Conservation (phyloP, 2,113 vertebrate genomes). For the Oncorhynchus tshawytscha region DNA sequence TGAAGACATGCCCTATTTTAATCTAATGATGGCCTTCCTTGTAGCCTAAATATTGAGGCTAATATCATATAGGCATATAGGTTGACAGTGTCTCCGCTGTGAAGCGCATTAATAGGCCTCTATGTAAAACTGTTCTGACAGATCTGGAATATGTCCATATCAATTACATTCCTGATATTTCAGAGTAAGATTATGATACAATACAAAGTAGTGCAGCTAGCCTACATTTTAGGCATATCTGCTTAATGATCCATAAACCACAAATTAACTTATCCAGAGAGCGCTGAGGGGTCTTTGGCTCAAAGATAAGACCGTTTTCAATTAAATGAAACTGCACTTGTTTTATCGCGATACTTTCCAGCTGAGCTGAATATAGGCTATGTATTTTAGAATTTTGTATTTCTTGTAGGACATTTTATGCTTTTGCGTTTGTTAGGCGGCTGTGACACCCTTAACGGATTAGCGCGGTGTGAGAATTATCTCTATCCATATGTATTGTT, state of each 20-base stretch:
- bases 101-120: not conserved
- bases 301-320: slow-evolving; percentile 55
- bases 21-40: slow-evolving; percentile 60
- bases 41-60: slow-evolving; percentile 50
- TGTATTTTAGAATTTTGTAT: slow-evolving; percentile 16
- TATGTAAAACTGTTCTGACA: slow-evolving; percentile 44
- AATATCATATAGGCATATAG: slow-evolving; percentile 37
- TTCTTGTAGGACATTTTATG: slow-evolving; percentile 54
- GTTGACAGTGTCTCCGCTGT: slow-evolving; percentile 50
- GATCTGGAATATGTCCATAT: slow-evolving; percentile 45
- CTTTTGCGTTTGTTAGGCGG: slow-evolving; percentile 53
- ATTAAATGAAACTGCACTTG: slow-evolving; percentile 40
- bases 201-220: not conserved
- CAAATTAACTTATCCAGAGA: slow-evolving; percentile 41
- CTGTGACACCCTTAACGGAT: slow-evolving; percentile 66
- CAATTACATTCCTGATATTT: not conserved
- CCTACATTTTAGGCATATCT: not conserved
- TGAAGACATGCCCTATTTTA: slow-evolving; percentile 92
- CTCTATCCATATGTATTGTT: slow-evolving; percentile 79
- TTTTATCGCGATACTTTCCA: slow-evolving; percentile 34
- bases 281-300: slow-evolving; percentile 27
- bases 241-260: not conserved
- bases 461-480: slow-evolving; percentile 72
- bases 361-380: slow-evolving; percentile 27
- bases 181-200: not conserved